Base-by-base conservation (phyloP, 2,888 invertebrate genomes). In the Brenthis hecate region DNA sequence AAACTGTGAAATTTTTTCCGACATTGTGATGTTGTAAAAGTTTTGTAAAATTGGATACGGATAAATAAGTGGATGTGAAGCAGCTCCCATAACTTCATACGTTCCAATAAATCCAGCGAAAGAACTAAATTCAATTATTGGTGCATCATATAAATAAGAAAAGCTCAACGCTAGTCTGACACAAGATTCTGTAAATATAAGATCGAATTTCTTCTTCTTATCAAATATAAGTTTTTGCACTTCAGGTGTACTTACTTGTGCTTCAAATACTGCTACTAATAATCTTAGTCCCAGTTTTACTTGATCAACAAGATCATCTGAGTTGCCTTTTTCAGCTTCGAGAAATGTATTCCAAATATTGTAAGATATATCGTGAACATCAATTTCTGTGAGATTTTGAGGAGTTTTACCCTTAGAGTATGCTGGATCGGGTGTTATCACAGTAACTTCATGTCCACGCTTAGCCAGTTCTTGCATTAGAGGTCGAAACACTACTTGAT, bases 91-190 rank as follows among this genome's bases (percentile, higher is more conserved):
- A 0, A 66, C 36, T 23, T 80, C 75, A 14, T 76, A 75, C 5
- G 73, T 77, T 13, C 74, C 72, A 60, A 66, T 2, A 13, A 75
- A 0, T 3, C 73, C 65, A 13, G 82, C 82, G 1, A 84, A 76
- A 0, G 87, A 86, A 72, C 84, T 85, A 0, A 88, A 69, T 65
- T 77, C 76, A 14, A 88, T 87, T 0, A 81, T 78, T 2, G 88
- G 87, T 0, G 72, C 81, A 55, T 86, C 80, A 47, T 76, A 81
- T 1, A 83, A 16, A 65, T 86, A 78, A 0, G 81, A 75, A 13
- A 81, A 77, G 1, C 77, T 77, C 32, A 85, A 66, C 0, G 78
- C 73, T 5, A 80, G 74, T 60, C 77, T 73, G 0, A 73, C 48
- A 58, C 69, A 76, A 6, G 81, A 78, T 78, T 88, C 87, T 3